These are phyloP conservation scores for Eulemur rubriventer DNA, from an alignment of 2,797 vertebrate species.

Conservation along the genomic window DNA sequence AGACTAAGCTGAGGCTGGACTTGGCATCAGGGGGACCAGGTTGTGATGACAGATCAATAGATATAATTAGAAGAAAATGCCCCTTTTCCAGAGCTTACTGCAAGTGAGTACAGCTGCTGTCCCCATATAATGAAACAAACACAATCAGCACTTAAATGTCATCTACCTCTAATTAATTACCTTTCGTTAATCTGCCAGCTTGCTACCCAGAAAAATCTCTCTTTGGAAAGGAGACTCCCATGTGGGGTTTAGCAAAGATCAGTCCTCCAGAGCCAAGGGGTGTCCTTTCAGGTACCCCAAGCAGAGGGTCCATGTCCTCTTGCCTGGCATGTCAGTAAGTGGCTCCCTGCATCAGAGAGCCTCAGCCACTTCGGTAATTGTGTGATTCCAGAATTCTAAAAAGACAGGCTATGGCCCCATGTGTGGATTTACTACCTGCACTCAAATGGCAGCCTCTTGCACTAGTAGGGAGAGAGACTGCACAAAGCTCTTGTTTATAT, in stretches of 20 bases:
- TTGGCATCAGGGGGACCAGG: background rate
- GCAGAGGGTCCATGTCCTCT: background rate
- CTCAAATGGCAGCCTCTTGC: background rate
- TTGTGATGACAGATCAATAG: background rate
- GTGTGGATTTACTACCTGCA: background rate
- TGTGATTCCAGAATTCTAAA: slow-evolving; percentile 15
- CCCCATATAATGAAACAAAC: background rate
- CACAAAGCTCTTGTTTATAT: background rate
- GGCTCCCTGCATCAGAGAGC: background rate
- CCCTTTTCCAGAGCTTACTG: background rate
- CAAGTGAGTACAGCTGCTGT: background rate
- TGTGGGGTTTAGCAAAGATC: background rate
- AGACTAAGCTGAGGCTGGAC: background rate
- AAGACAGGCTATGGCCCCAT: background rate
- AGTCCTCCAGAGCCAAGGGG: background rate
- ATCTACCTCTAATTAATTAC: background rate
- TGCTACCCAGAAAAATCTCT: background rate
- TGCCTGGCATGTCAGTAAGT: background rate
- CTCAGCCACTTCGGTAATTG: background rate
- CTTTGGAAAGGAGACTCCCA: background rate
- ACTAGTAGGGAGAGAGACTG: background rate
- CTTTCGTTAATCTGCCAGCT: background rate
- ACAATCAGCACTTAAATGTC: background rate
- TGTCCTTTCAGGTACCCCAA: background rate
- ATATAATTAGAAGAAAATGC: slow-evolving; percentile 7